These are phyloP conservation scores for Hydraecia micacea DNA, from an alignment of 2,888 invertebrate species.

Conservation along the genomic window DNA sequence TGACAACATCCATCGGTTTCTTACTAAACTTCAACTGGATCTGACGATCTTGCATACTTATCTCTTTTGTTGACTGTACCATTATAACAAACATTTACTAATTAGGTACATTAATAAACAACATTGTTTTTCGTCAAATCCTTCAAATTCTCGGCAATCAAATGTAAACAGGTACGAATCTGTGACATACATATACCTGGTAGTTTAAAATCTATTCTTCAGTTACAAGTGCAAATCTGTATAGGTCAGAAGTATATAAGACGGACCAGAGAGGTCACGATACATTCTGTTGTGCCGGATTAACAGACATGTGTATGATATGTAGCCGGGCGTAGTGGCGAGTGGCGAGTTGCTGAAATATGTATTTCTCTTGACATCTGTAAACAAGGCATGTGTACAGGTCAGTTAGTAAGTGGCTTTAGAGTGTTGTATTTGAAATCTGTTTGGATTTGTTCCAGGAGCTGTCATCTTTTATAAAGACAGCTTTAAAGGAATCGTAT, in stretches of 20 bases:
- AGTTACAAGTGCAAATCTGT: too few relatives aligned
- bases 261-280: neutral
- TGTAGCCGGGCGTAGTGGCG: slow-evolving; percentile 25
- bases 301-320: slow-evolving; percentile 41
- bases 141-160: slow-evolving; percentile 30
- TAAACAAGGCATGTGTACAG: slow-evolving; percentile 25
- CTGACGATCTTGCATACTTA: too few relatives aligned
- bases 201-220: neutral
- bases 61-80: too few relatives aligned
- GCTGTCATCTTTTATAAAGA: neutral
- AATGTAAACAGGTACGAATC: slow-evolving; percentile 51
- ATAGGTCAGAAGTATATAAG: neutral
- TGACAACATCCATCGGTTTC: too few relatives aligned
- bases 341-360: slow-evolving; percentile 51
- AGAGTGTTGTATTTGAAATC: slow-evolving; percentile 35
- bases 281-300: slow-evolving; percentile 28
- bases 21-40: too few relatives aligned
- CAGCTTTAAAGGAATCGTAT: neutral
- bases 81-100: slow-evolving; percentile 4
- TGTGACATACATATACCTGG: neutral
- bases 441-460: neutral
- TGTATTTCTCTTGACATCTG: slow-evolving; percentile 50
- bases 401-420: slow-evolving; percentile 38
- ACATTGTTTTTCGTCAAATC: slow-evolving; percentile 46
- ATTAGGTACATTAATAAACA: slow-evolving; percentile 38